phyloP scores from a whole-genome alignment of 2,113 vertebrate genomes.

The Syngnathus scovelli region DNA sequence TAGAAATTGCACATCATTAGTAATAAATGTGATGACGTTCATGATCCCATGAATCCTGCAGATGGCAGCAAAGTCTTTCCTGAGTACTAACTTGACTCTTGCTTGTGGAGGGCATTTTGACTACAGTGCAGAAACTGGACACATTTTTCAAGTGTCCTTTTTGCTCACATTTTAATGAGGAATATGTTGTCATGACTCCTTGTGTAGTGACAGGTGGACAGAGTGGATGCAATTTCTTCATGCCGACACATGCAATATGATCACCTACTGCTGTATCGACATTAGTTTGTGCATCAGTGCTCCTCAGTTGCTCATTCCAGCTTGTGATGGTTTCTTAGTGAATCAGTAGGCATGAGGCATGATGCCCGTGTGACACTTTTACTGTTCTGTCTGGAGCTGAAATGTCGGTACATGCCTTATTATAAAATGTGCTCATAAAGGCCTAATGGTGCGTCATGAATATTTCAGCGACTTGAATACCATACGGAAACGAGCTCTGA shows the following conservation, averaged over 20 bases:
- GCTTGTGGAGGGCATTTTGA: not conserved
- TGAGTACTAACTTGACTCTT: not conserved
- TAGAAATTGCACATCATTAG: constrained; percentile 14
- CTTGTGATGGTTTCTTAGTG: constrained; percentile 11
- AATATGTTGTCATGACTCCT: not conserved
- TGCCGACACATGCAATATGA: constrained; percentile 17
- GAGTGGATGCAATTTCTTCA: constrained; percentile 23
- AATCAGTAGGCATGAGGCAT: constrained; percentile 41
- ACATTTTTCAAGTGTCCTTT: not conserved
- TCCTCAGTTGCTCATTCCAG: constrained; percentile 33
- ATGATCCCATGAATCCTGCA: constrained; percentile 21
- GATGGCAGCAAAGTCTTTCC: constrained; percentile 55
- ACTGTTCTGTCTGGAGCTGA: constrained; percentile 50
- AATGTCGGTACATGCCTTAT: constrained; percentile 57
- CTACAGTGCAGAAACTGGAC: not conserved
- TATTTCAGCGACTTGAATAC: constrained; percentile 57
- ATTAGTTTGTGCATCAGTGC: constrained; percentile 30
- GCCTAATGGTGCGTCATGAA: constrained; percentile 62
- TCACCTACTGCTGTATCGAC: constrained; percentile 18
- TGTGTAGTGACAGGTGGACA: constrained; percentile 21
- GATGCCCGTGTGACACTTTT: constrained; percentile 42
- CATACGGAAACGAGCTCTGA: constrained; percentile 49
- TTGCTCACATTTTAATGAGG: not conserved
- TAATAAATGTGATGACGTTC: not conserved
- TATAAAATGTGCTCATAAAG: constrained; percentile 64